Percentiles rank a stretch among this genome's conserved stretches.
phyloP scores from a whole-genome alignment of 2,113 vertebrate genomes.

The Blennius ocellaris region DNA sequence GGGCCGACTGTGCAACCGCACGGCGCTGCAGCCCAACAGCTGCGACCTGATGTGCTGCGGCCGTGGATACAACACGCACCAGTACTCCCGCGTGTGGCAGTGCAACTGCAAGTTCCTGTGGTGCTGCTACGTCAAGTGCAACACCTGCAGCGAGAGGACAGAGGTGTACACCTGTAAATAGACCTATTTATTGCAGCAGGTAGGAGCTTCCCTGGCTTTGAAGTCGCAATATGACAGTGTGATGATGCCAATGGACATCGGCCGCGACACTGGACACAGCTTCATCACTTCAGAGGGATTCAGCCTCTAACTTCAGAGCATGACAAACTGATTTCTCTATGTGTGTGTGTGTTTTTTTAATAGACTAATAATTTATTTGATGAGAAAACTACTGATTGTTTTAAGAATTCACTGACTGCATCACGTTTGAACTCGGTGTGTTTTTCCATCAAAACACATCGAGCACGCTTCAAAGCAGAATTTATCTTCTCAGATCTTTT shows the following conservation, averaged over 20 bases:
- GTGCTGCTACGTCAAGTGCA: constrained; percentile 98
- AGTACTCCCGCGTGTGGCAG: constrained; percentile 95
- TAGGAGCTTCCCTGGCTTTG: no score
- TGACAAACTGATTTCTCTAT: constrained; percentile 7
- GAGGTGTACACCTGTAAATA: constrained; percentile 97
- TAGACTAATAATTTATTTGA: constrained; percentile 97
- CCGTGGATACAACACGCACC: constrained; percentile 95
- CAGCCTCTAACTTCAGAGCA: constrained; percentile 30
- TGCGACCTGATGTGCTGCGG: constrained; percentile 97
- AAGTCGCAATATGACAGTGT: no score
- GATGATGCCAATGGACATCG: constrained; percentile 68
- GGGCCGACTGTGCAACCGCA: constrained; percentile 95
- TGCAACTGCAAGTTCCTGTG: constrained; percentile 98
- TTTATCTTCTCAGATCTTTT: constrained; percentile 13
- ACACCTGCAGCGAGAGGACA: constrained; percentile 96
- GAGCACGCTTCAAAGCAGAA: constrained; percentile 45
- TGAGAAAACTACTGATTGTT: constrained; percentile 87
- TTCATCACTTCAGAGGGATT: no score
- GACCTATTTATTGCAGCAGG: constrained; percentile 54
- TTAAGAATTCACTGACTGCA: constrained; percentile 76
- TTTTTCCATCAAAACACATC: neutral
- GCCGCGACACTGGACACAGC: constrained; percentile 47
- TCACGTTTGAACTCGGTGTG: no score
- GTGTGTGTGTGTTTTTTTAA: constrained; percentile 50
- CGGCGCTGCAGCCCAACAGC: constrained; percentile 89